Conservation (phyloP, 2,888 invertebrate species). For the Actias luna region DNA sequence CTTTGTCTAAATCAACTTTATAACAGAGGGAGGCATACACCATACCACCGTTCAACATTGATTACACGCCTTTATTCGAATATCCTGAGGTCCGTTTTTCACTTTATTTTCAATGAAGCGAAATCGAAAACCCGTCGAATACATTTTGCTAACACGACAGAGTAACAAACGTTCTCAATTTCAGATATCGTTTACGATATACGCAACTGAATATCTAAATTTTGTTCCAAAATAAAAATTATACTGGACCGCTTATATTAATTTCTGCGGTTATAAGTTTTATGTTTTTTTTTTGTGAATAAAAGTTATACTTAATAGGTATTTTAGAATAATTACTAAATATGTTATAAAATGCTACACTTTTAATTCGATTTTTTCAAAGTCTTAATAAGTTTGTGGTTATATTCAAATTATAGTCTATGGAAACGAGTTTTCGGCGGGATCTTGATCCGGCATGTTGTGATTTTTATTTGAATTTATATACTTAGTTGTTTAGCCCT, state of each 20-base stretch:
- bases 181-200: conserved; percentile 15
- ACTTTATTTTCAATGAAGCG: conserved; percentile 48
- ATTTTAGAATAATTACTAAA: too few species aligned
- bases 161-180: conserved; percentile 25
- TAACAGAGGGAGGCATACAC: not conserved
- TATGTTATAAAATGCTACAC: too few species aligned
- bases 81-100: conserved; percentile 44
- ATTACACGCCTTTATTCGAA: conserved; percentile 14
- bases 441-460: too few species aligned
- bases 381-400: too few species aligned
- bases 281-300: not conserved
- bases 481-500: too few species aligned
- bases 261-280: not conserved
- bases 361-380: too few species aligned
- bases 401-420: too few species aligned
- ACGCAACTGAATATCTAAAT: conserved; percentile 13
- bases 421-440: too few species aligned
- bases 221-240: conserved; percentile 14
- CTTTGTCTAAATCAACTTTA: not conserved
- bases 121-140: conserved; percentile 43
- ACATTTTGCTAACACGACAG: conserved; percentile 30
- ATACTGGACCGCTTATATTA: conserved; percentile 6
- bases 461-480: too few species aligned
- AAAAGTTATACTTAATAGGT: not conserved
- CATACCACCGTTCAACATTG: not conserved